Conservation (phyloP, 2,888 invertebrate genomes). For the Villa cingulata region DNA sequence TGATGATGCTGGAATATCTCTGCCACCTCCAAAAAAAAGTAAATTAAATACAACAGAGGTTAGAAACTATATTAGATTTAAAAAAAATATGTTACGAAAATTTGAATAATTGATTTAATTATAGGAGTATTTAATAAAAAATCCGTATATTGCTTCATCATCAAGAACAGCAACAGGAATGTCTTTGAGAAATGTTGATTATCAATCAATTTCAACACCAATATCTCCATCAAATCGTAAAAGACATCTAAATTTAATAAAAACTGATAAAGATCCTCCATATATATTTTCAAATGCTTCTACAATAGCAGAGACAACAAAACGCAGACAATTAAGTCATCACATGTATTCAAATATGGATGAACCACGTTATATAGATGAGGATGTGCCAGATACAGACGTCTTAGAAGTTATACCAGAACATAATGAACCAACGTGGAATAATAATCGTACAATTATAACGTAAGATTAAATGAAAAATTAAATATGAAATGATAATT, state of each 20-base stretch:
- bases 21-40: conserved; percentile 16
- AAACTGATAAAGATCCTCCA: conserved; percentile 22
- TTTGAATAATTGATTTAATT: no score
- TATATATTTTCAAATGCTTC: conserved; percentile 18
- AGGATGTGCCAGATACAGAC: conserved; percentile 16
- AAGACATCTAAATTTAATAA: conserved; percentile 21
- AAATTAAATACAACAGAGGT: conserved; percentile 7
- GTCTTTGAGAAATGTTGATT: conserved; percentile 6
- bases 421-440: background rate
- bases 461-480: no score
- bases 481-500: no score
- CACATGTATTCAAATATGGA: background rate
- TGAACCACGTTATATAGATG: background rate
- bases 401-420: conserved; percentile 21
- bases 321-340: background rate
- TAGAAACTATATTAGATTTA: no score
- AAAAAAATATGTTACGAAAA: no score
- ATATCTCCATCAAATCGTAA: conserved; percentile 11
- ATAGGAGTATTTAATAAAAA: background rate
- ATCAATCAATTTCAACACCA: conserved; percentile 13
- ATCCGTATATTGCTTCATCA: conserved; percentile 7
- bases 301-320: conserved; percentile 7
- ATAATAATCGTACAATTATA: background rate
- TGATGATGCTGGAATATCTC: background rate
- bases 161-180: conserved; percentile 9